phyloP scores from a whole-genome alignment of 2,888 invertebrate species.

The Aspidiotus destructor region DNA sequence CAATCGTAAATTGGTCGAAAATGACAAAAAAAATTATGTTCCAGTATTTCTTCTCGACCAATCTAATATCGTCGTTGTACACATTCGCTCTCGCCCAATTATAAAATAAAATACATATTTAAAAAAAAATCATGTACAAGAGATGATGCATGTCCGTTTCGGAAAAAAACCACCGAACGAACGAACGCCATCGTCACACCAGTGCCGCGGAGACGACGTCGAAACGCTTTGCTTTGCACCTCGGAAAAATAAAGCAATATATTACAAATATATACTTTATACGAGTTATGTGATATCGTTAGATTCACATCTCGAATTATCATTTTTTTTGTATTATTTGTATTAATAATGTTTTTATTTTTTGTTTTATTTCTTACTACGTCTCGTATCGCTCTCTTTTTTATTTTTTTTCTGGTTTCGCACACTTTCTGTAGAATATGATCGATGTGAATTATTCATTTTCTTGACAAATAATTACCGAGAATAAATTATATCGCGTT shows the following conservation, averaged over 20 bases:
- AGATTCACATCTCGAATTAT: slow-evolving; percentile 27
- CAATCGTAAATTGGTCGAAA: slow-evolving; percentile 30
- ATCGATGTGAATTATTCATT: slow-evolving; percentile 29
- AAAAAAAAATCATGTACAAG: slow-evolving; percentile 6
- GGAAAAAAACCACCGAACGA: slow-evolving; percentile 12
- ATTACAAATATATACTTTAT: slow-evolving; percentile 16
- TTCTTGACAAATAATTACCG: slow-evolving; percentile 24
- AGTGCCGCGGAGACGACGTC: no score
- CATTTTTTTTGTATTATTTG: slow-evolving; percentile 12
- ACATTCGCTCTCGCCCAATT: slow-evolving; percentile 27
- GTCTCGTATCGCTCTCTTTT: background rate
- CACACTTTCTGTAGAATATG: slow-evolving; percentile 17
- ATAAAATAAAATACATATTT: background rate
- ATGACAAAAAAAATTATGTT: slow-evolving; percentile 32
- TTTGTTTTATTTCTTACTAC: background rate
- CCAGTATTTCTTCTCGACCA: slow-evolving; percentile 24
- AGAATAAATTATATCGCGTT: background rate
- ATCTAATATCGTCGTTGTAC: slow-evolving; percentile 26
- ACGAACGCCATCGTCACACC: background rate
- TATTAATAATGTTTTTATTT: background rate
- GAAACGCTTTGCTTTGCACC: slow-evolving; percentile 18
- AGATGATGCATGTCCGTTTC: slow-evolving; percentile 29
- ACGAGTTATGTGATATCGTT: slow-evolving; percentile 26
- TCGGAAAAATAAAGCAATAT: slow-evolving; percentile 26
- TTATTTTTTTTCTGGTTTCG: background rate